These are phyloP conservation scores for Phalanger gymnotis DNA, from an alignment of 2,797 vertebrate species.

Conservation along the genomic window DNA sequence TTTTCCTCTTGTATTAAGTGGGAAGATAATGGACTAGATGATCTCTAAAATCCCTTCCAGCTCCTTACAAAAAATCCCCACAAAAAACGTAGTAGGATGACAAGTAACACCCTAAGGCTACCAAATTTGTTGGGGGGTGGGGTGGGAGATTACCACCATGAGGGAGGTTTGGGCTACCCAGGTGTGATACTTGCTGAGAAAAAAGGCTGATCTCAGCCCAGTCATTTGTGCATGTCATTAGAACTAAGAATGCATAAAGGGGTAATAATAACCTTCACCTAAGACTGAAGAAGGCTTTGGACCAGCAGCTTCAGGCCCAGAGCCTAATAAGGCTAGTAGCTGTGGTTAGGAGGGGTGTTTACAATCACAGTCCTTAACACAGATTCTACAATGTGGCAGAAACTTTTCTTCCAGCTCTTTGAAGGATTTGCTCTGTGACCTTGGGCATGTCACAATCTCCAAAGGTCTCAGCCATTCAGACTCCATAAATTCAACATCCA, in stretches of 20 bases:
- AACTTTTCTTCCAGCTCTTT: constrained; percentile 15
- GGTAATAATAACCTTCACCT: neutral
- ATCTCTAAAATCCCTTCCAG: neutral
- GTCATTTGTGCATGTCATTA: neutral
- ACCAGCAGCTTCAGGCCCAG: constrained; percentile 1
- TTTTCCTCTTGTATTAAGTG: neutral
- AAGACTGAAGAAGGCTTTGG: neutral
- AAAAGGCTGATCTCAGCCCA: neutral
- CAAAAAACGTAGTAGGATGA: neutral
- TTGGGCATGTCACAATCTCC: neutral
- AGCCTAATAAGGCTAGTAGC: neutral
- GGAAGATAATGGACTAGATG: neutral
- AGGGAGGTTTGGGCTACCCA: neutral
- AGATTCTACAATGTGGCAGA: neutral
- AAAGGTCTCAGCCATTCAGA: neutral
- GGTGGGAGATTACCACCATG: neutral
- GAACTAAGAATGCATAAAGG: neutral
- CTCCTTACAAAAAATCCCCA: neutral
- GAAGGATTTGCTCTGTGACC: neutral
- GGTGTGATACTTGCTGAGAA: neutral
- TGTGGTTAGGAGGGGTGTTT: constrained; percentile 11
- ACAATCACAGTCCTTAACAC: neutral
- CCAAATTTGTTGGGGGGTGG: neutral
- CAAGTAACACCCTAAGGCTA: neutral
- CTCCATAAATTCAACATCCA: neutral